Evolutionary conservation across 2,113 vertebrate genomes (phyloP), one percentile per base, ranked within the genome.

Genomic region (Opisthocomus hoazin): DNA sequence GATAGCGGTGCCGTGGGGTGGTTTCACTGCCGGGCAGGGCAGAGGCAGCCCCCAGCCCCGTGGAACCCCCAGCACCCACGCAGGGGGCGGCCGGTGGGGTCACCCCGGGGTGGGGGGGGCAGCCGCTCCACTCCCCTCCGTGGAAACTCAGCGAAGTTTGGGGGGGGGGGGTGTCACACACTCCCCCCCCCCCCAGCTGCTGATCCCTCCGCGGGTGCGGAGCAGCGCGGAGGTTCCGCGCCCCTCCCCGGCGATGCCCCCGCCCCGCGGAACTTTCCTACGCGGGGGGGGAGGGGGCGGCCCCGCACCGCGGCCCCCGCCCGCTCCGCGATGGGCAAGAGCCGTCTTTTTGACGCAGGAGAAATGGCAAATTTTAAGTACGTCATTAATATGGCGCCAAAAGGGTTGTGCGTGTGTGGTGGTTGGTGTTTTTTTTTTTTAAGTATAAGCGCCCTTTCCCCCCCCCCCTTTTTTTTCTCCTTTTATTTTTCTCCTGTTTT

Each of bases 301-400:
- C 78, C 51, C 84, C 66, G 16, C 46, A 23, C 58, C 45, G 36
- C 58, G 34, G 53, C n/a, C 96, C 94, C 50, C 58, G 26, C 84
- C 82, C 58, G 74, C 91, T 46, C 81, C 70, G 88, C 75, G 80
- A 76, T 96, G 97, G 96, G 96, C 96, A 96, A 97, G 97, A 97
- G 96, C 97, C 95, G 97, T 96, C 95, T 98, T 97, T 98, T 98
- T 98, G 98, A 98, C 98, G 98, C 98, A 98, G 98, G 97, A 98
- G 98, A 98, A 98, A 98, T 98, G 97, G 97, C 97, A 98, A 99
- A 99, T 99, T 99, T 98, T 98, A 99, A 99, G 99, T 99, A 99
- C 99, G 99, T 99, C 99, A 99, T 99, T 99, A 99, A 99, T 99
- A 99, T 99, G 99, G 99, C 99, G 98, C 99, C 99, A 99, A 99